Base-by-base conservation (phyloP, 1,140 invertebrate species). In the Eupeodes corollae region DNA sequence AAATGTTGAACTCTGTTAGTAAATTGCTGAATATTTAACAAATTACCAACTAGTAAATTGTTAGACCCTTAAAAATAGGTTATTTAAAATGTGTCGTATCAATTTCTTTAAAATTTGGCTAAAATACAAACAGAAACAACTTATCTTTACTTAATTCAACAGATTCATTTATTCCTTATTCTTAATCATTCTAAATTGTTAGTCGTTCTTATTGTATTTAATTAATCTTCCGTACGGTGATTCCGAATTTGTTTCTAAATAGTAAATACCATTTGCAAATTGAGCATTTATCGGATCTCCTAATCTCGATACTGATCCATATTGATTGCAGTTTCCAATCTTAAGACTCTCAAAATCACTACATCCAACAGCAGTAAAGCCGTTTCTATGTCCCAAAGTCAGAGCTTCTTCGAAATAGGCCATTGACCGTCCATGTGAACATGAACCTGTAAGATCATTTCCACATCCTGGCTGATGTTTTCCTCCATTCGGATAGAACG, bases 341-440 rank as follows among this genome's bases (percentile, higher is more conserved):
- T 15, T 14, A 16, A 41, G 11, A 14, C 16, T 16, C 5, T 41
- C 39, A 35, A n/a, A 35, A 35, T 12, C 14, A n/a, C 3, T 15
- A 16, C 39, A 41, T 15, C 39, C 39, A 21, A 21, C 9, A 19
- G 39, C 39, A 18, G 38, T 39, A 58, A 35, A 35, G 3, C 14
- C 12, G 12, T 35, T 15, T 5, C 12, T 35, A n/a, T 35, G 12
- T 5, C 21, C 21, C 21, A 26, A 26, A 15, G 2, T 15, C 3
- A 35, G 5, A 43, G 42, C 76, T 58, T 77, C 76, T 8, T 72
- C 57, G 53, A 73, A 78, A 49, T 70, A 79, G 56, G 68, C 57
- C 41, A 75, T 76, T 8, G 76, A 69, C 10, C 68, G 57, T 16
- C 47, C 42, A 48, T 71, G 71, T 12, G 68, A 51, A 45, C 70